Percentiles rank a stretch among this genome's conserved stretches.
These are phyloP conservation scores for Taenioides sp. DNA, from an alignment of 2,797 vertebrate species.

Conservation along the genomic window DNA sequence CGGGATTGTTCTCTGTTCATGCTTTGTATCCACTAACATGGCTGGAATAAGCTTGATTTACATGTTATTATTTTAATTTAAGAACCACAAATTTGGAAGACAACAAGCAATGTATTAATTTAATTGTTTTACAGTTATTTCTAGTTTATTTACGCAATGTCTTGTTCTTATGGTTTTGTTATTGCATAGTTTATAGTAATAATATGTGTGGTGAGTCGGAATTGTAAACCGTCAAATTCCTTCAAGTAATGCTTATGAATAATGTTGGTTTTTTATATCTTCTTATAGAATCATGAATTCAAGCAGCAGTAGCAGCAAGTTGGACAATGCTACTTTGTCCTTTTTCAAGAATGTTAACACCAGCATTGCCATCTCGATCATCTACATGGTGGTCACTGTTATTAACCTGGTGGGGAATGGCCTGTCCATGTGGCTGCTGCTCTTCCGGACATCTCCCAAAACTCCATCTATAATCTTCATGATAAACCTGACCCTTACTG, in stretches of 20 bases:
- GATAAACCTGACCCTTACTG: conserved; percentile 92
- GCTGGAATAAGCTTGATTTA: neutral
- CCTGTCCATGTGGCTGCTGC: conserved; percentile 87
- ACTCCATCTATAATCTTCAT: conserved; percentile 90
- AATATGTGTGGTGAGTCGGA: neutral
- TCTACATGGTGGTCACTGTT: conserved; percentile 81
- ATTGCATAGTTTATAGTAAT: neutral
- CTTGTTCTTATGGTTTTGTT: no score
- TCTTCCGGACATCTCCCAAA: conserved; percentile 83
- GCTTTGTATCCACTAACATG: no score
- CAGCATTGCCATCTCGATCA: conserved; percentile 68
- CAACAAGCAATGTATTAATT: neutral
- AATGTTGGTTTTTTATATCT: neutral
- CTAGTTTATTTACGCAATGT: neutral
- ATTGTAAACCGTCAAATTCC: neutral
- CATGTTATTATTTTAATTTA: neutral
- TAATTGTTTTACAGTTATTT: neutral
- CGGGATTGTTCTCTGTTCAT: no score
- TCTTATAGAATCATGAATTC: conserved; percentile 62
- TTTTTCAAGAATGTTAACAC: conserved; percentile 73
- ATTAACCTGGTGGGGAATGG: conserved; percentile 87
- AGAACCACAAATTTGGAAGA: neutral
- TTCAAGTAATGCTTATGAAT: neutral
- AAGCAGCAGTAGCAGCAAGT: conserved; percentile 31
- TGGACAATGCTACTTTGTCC: conserved; percentile 81